Percentiles rank a stretch among this genome's conserved stretches.
phyloP scores from a whole-genome alignment of 2,113 vertebrate genomes.

The Mus musculus region DNA sequence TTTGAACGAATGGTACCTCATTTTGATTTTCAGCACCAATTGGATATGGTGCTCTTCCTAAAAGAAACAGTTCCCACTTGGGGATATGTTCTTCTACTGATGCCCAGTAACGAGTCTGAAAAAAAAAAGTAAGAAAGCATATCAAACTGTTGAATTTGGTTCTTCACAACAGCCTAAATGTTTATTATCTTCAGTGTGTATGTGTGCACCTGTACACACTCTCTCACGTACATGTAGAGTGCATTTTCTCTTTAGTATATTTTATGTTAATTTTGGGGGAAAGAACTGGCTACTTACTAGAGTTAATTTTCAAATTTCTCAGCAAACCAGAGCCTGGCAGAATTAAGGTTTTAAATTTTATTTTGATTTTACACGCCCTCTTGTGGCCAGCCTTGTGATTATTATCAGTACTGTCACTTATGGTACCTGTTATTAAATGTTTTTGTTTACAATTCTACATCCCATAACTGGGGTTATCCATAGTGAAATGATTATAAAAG shows the following conservation, averaged over 20 bases:
- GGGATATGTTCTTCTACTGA: constrained; percentile 92
- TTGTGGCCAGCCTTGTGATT: constrained; percentile 86
- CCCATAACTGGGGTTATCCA: not conserved
- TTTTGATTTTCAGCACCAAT: constrained; percentile 78
- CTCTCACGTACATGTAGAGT: constrained; percentile 76
- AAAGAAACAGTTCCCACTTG: constrained; percentile 92
- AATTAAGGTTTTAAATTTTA: constrained; percentile 82
- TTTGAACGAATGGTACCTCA: constrained; percentile 78
- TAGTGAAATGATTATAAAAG: constrained; percentile 42
- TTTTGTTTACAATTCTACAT: constrained; percentile 49
- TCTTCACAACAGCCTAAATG: constrained; percentile 81
- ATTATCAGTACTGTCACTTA: constrained; percentile 50
- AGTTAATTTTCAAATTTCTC: constrained; percentile 83
- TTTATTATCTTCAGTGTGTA: constrained; percentile 80
- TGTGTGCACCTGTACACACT: constrained; percentile 28
- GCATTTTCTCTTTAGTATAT: constrained; percentile 80
- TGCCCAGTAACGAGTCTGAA: constrained; percentile 92
- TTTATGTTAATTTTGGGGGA: constrained; percentile 83
- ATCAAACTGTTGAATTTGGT: constrained; percentile 83
- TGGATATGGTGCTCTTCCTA: constrained; percentile 89
- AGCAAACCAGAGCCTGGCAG: constrained; percentile 81
- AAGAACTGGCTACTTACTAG: constrained; percentile 81
- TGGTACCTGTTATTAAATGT: constrained; percentile 16
- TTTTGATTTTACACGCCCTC: constrained; percentile 88
- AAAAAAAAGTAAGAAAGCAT: constrained; percentile 82